Base-by-base conservation (phyloP, 2,888 invertebrate genomes). In the Prosopocoilus inquinatus region DNA sequence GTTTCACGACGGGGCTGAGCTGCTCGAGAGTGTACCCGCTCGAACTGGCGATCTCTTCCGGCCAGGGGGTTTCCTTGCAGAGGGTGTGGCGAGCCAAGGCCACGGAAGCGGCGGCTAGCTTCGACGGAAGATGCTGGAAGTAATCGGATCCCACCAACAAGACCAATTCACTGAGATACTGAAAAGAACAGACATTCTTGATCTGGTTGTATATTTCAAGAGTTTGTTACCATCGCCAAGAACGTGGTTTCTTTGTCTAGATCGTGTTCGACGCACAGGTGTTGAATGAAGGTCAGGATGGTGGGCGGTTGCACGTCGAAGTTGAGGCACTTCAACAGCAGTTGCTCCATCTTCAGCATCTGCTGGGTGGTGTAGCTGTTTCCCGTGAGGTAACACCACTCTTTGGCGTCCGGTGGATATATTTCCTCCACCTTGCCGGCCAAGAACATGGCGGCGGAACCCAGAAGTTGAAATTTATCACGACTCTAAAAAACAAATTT, bases 1-100 rank as follows among this genome's bases (percentile, higher is more conserved):
- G 73, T 35, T 75, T 69, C 11, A 84, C 72, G 58, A 83, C 79
- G 8, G 80, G 77, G 44, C 74, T 75, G 44, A 85, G 73, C 58
- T 83, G 79, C 28, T 74, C 71, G 9, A 81, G 64, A 35, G 68
- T 71, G 68, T 83, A 84, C 1, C 79, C 80, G 45, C 81, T 79
- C 11, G 73, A 63, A 46, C 72, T 63, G 51, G 73, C 73, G 58
- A 83, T 62, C 50, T 74, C 67, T 45, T 66, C 65, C 3, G 79
- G 74, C 79, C 80, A 81, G 2, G 75, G 67, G 11, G 67, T 64
- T 35, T 64, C 63, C 58, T 74, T 72, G 1, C 75, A 73, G 32
- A 80, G 66, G 5, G 70, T 70, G 57, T 67, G 64, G 45, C 75
- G 64, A 1, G 76, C 74, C 36, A 75, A 59, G 13, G 70, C 72